phyloP scores from a whole-genome alignment of 30 jellyfish, hydroid and myxozoan genomes.

The Nemopilema nomurai region DNA sequence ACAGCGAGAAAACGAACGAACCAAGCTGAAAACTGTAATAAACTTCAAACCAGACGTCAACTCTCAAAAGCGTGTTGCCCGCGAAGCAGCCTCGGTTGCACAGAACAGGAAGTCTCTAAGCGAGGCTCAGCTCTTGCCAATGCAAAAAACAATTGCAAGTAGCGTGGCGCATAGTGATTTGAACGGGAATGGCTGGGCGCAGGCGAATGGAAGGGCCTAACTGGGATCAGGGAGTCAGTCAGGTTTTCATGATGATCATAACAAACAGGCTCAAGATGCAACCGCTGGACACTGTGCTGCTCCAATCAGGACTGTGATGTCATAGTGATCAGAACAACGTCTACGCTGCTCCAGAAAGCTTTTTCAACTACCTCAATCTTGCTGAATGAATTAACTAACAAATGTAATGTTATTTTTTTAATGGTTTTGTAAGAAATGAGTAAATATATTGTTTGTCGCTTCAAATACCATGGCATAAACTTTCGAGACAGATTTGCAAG shows the following conservation, averaged over 20 bases:
- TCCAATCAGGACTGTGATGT: not conserved
- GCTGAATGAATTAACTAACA: not conserved
- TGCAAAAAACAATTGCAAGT: not conserved
- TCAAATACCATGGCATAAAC: not conserved
- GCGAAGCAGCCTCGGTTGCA: conserved; percentile 77
- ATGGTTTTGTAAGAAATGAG: not conserved
- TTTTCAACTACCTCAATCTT: not conserved
- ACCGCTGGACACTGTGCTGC: not conserved
- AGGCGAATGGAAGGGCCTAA: conserved; percentile 26
- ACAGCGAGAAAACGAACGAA: conserved; percentile 35
- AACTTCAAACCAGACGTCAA: not conserved
- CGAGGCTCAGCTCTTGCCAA: conserved; percentile 40
- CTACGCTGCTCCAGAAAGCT: not conserved
- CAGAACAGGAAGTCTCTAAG: conserved; percentile 45
- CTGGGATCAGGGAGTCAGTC: not conserved
- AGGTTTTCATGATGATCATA: too few species aligned
- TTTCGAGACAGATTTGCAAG: not conserved
- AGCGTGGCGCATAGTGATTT: conserved; percentile 3
- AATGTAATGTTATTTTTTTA: not conserved
- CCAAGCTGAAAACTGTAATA: not conserved
- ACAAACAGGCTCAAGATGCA: not conserved
- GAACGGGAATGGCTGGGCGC: conserved; percentile 28
- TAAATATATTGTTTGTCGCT: not conserved
- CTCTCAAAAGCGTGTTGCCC: conserved; percentile 58
- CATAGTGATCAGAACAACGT: not conserved